Evolutionary conservation across 2,113 vertebrate species (phyloP), one percentile per base, ranked within the genome.

Genomic region (Anseranas semipalmata): DNA sequence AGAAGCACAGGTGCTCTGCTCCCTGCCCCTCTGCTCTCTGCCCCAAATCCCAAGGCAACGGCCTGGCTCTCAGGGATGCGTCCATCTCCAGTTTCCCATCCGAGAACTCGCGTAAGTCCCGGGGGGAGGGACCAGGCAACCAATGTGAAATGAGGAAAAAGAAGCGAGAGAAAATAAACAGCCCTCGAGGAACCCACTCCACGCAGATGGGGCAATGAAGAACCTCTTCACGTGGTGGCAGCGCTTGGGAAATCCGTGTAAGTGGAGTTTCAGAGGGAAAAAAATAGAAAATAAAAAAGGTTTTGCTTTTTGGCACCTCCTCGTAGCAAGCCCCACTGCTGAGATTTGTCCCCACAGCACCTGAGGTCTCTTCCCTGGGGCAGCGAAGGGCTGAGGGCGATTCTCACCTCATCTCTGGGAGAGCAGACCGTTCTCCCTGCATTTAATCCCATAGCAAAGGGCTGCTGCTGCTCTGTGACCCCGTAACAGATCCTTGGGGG

Each of bases 401-500:
- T 58, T 41, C 25, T 59, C 2, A 0, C 20, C 63, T 80, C 27
- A 76, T 35, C 3, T 15, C 2, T 1, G 2, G 43, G 58, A 45
- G 3, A 76, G 30, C 32, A 81, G n/a, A n/a, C 4, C 1, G 0
- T 72, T 85, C 52, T 85, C 46, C 7, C 2, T 27, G 53, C 41
- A 21, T 30, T 68, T 9, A 15, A 45, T 82, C 71, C 75, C 10
- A 0, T 3, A 43, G 78, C 48, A 53, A 41, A 68, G 53, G 21
- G 45, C 1, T 5, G 66, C n/a, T 71, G 50, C 74, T 65, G 35
- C 75, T 33, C 78, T 39, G n/a, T 2, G 1, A 14, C n/a, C 43
- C 46, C 1, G 0, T 30, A 59, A 12, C 45, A 65, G 32, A 3
- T 28, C 15, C 0, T 0, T 13, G 39, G 7, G 33, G 14, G 10